Conservation (phyloP, 1,140 invertebrate genomes). For the Melanaphis sacchari region DNA sequence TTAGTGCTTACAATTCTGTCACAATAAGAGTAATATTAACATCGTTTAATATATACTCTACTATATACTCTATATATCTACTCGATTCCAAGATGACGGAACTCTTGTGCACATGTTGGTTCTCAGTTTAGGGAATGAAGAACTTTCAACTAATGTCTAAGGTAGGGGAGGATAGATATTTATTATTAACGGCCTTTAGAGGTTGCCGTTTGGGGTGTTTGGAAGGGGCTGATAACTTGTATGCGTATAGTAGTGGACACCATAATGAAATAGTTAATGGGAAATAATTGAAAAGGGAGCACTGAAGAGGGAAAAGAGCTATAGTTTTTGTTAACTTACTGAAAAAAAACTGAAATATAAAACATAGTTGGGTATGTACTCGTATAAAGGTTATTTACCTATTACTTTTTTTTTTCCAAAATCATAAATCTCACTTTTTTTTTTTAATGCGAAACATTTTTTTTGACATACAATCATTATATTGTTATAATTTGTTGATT, state of each 20-base stretch:
- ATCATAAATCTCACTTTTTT: neutral
- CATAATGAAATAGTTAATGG: conserved; percentile 48
- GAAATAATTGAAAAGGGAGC: conserved; percentile 39
- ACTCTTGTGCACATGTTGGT: conserved; percentile 43
- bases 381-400: no score
- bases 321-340: neutral
- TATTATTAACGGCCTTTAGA: conserved; percentile 52
- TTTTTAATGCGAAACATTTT: neutral
- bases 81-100: neutral
- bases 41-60: conserved; percentile 41
- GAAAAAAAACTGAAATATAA: neutral
- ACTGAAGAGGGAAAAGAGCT: neutral
- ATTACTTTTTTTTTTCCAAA: neutral
- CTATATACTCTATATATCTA: no score
- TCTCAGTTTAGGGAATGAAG: conserved; percentile 44
- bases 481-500: neutral
- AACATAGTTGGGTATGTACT: neutral
- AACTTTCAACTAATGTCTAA: conserved; percentile 38
- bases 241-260: neutral
- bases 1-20: neutral
- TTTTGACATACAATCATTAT: neutral
- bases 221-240: conserved; percentile 14
- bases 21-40: neutral
- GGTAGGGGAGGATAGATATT: conserved; percentile 11
- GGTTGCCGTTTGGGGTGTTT: neutral